Evolutionary conservation across 1,140 invertebrate genomes (phyloP), one percentile per base, ranked within the genome.

Genomic region (Bradysia coprophila): DNA sequence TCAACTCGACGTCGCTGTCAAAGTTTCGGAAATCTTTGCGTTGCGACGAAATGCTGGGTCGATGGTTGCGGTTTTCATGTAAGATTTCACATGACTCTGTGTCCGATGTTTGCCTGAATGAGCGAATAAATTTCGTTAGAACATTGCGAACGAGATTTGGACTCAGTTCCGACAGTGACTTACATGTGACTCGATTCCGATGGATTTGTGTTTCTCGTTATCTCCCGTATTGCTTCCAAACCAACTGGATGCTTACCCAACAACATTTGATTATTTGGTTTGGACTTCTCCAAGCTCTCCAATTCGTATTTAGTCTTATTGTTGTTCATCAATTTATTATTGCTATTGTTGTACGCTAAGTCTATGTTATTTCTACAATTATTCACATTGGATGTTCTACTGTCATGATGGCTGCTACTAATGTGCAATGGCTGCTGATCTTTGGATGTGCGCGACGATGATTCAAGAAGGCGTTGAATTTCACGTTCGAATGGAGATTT

Each of bases 391-490:
- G 24, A 41, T 41, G 22, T 10, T 41, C 31, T 28, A n/a, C n/a
- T n/a, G 24, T 28, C 24, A 28, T 28, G 6, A 28, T 28, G 13
- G 24, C 13, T 28, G 24, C 24, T 28, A 28, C 13, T 28, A 28
- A 28, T 28, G 24, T 28, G 24, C 6, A 28, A 13, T 8, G 24
- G 24, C n/a, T n/a, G n/a, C 6, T 11, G 18, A 2, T 18, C 19
- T 41, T 16, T 32, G 21, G 31, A 4, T 15, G 22, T 40, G 18
- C 54, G 52, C 18, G 52, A 46, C 16, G 55, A 50, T 5, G 57
- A 60, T 51, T 79, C 75, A 36, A 81, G 61, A 44, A 81, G 63
- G 55, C 76, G 75, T 59, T 80, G 75, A 45, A 81, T 76, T 53
- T 81, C 77, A 50, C 75, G 67, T 59, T 79, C 76, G 51, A 78